Evolutionary conservation across 2,888 invertebrate species (phyloP), one percentile per base, ranked within the genome.

Genomic region (Chouioia cunea): DNA sequence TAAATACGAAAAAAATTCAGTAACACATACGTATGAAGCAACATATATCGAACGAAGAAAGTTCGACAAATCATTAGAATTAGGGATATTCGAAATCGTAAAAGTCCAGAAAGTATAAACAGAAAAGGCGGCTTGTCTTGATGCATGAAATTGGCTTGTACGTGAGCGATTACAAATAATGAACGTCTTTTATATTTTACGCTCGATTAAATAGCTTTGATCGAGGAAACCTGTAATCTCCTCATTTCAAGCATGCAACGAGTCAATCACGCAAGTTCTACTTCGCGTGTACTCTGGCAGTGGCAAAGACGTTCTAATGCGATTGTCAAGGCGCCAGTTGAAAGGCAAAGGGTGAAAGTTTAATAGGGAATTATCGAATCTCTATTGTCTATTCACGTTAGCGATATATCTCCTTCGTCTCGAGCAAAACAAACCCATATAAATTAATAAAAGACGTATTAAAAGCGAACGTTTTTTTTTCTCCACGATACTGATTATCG

Each of bases 271-370:
- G 70, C 72, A 69, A 69, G 63, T 71, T 64, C 65, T 54, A 23
- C 71, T 74, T 76, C 69, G 60, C 73, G 64, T 67, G 67, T 60
- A 67, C 59, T 56, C 52, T 18, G 36, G 36, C 6, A n/a, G n/a
- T 20, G 16, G 44, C 27, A 27, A 44, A 22, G 59, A 50, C 23
- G 18, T 57, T 65, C 63, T 56, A 63, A 73, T 64, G 52, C 43
- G 50, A 67, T 70, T 54, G 58, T 68, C 67, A 53, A 47, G 50
- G 69, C 66, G 59, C 20, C 54, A 66, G 62, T 65, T 69, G 53
- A 73, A 70, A 73, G 70, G 71, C 71, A 62, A 69, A 74, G 68
- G 68, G 76, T 75, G 76, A 77, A 78, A 78, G 76, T 77, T 76
- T 65, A 67, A 47, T 14, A 22, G 56, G n/a, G 52, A 72, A 46